phyloP scores from a whole-genome alignment of 2,797 vertebrate species.

The Alosa sapidissima region DNA sequence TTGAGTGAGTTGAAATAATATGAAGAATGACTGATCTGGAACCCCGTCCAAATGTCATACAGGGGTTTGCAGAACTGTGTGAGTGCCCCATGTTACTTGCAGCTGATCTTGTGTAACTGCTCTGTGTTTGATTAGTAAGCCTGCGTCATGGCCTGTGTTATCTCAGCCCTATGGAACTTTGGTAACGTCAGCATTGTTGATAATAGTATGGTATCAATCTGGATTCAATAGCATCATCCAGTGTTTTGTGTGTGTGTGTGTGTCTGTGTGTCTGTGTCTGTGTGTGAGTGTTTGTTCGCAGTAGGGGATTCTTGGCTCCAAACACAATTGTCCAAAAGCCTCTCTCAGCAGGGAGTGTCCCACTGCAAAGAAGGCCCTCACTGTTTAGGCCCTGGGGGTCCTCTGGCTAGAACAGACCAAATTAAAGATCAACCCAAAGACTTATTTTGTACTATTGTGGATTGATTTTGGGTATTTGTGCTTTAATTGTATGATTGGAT shows the following conservation, averaged over 20 bases:
- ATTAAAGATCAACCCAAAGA: neutral
- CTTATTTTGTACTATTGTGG: neutral
- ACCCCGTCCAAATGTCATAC: neutral
- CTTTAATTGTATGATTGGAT: neutral
- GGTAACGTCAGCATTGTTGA: neutral
- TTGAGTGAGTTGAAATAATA: neutral
- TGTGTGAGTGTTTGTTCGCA: slow-evolving; percentile 3
- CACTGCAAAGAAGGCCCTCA: neutral
- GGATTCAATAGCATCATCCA: slow-evolving; percentile 11
- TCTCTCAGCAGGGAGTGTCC: neutral
- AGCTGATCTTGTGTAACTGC: slow-evolving; percentile 6
- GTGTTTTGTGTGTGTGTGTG: neutral
- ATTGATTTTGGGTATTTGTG: neutral
- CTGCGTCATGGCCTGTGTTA: neutral
- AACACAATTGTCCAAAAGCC: neutral
- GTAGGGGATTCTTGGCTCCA: slow-evolving; percentile 1
- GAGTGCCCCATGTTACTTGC: neutral
- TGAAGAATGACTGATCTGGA: neutral
- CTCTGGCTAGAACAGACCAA: neutral
- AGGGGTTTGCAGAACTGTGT: neutral
- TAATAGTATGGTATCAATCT: slow-evolving; percentile 20
- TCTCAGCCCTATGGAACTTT: slow-evolving; percentile 16
- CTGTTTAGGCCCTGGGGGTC: neutral
- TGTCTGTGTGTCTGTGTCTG: slow-evolving; percentile 3
- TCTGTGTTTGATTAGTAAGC: slow-evolving; percentile 19